Conservation (phyloP, 2,888 invertebrate genomes). For the Acrobasis consociella region DNA sequence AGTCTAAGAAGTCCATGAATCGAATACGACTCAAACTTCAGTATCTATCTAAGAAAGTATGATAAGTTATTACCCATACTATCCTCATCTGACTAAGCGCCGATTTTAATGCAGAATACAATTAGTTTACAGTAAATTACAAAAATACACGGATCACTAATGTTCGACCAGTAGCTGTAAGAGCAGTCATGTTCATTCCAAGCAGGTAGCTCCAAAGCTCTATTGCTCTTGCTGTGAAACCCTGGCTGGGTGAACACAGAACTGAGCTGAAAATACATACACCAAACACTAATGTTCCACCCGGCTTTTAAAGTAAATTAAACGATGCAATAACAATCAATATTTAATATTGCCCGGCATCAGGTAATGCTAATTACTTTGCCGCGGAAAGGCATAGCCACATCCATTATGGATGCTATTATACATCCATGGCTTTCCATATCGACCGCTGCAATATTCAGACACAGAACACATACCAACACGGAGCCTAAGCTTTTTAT, state of each 20-base stretch:
- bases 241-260: no score
- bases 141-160: neutral
- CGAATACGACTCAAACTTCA: no score
- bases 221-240: no score
- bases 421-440: constrained; percentile 25
- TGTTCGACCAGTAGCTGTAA: neutral
- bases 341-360: constrained; percentile 7
- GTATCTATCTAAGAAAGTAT: no score
- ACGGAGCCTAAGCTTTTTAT: neutral
- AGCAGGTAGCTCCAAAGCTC: no score
- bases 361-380: constrained; percentile 16
- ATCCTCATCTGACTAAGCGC: no score
- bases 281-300: neutral
- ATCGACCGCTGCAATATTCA: constrained; percentile 49
- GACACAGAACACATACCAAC: neutral
- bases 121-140: no score
- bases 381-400: constrained; percentile 22
- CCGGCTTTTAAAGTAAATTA: constrained; percentile 9
- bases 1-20: no score
- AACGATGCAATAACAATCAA: neutral
- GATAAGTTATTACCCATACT: no score
- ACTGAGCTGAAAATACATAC: no score
- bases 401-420: constrained; percentile 32
- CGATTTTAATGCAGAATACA: no score
- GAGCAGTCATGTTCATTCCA: no score